Evolutionary conservation across 2,113 vertebrate species (phyloP).

Genomic region (Paraplagusia blochii): DNA sequence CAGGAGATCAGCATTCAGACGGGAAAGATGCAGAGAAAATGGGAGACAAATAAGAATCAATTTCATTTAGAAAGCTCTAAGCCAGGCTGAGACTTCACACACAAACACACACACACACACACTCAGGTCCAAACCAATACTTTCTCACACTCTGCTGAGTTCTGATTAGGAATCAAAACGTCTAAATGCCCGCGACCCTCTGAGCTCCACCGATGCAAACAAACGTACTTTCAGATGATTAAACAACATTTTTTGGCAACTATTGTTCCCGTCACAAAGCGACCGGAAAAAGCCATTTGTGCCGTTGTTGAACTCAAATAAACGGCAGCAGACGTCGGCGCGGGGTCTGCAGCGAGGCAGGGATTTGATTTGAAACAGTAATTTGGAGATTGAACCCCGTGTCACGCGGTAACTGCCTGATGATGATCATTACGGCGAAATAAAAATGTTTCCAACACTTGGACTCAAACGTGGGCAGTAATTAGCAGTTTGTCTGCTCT

Average conservation of each 20-base stretch:
- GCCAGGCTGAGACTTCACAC: neutral
- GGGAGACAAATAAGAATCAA: neutral
- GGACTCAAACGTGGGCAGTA: neutral
- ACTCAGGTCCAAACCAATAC: neutral
- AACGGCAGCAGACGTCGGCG: neutral
- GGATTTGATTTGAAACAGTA: neutral
- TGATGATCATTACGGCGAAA: slow-evolving; percentile 5
- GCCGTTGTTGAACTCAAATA: neutral
- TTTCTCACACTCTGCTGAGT: neutral
- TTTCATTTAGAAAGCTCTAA: neutral
- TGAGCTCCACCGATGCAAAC: neutral
- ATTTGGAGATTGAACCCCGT: neutral
- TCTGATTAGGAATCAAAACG: neutral
- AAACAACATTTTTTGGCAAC: neutral
- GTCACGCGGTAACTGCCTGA: neutral
- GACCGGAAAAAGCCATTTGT: neutral
- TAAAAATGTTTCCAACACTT: neutral
- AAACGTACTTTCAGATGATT: neutral
- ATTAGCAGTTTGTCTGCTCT: slow-evolving; percentile 3
- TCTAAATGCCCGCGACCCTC: neutral
- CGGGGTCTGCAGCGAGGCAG: neutral
- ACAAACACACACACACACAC: neutral
- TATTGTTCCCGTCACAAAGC: neutral
- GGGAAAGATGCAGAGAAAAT: neutral
- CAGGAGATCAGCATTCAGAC: no score